Evolutionary conservation across 1,140 invertebrate genomes (phyloP), one percentile per base, ranked within the genome.

Genomic region (silkworm (Bombyx mori)): DNA sequence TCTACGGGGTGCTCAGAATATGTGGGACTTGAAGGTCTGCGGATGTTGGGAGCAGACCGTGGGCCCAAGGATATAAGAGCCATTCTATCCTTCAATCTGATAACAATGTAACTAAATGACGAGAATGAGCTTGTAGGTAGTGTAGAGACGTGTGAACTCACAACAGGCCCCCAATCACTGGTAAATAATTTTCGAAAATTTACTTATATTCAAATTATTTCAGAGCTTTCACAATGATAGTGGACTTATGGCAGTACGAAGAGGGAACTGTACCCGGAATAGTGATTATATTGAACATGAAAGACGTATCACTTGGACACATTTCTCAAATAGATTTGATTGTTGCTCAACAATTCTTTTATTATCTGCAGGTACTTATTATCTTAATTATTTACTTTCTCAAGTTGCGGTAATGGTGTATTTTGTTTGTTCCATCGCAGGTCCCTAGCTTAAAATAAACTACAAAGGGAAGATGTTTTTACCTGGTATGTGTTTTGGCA

Each of bases 291-390:
- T 76, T 91, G 5, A 91, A 93, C 56, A 87, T 92, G 62, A 82
- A 89, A 2, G 88, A 88, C 5, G 75, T 89, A 4, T 74, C 83
- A 18, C 76, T 92, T 10, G 89, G 89, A 0, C 92, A 93, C 60
- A 71, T 91, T 9, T 86, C 89, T 5, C 88, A 90, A 58, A 65
- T 92, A 3, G 89, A 84, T 52, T 71, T 91, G 1, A 71, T 89
- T 26, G 83, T 87, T 10, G 75, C 91, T 54, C 92, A 92, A 62
- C 91, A 92, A 62, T 91, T 89, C 54, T 79, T 92, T 6, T 90
- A 84, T 56, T 93, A 91, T 64, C 66, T 93, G 48, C 90, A 91
- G 77, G 90, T 90, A 63, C 63, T 50, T 63, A 35, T 5, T 35
- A 35, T 35, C 26, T 35, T 35, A 35, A 35, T 35, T 35, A 1